phyloP scores from a whole-genome alignment of 2,797 vertebrate species.

The Molothrus ater region DNA sequence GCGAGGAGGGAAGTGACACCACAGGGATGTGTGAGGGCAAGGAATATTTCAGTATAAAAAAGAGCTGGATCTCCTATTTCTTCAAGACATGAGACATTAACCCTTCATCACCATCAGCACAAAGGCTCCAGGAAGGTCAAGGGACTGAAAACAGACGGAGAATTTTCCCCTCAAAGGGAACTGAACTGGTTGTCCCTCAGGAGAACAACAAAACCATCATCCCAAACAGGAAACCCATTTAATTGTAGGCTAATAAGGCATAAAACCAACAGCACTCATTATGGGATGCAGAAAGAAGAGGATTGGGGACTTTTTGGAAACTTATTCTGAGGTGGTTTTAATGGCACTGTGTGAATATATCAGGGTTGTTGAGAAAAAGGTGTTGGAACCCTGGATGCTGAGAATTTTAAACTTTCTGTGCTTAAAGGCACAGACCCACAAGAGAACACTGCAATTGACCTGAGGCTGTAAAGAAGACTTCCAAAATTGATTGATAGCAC shows the following conservation, averaged over 20 bases:
- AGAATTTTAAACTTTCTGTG: not conserved
- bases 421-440: not conserved
- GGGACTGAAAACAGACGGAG: not conserved
- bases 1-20: not conserved
- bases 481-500: not conserved
- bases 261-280: not conserved
- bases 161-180: not conserved
- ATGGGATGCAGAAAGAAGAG: not conserved
- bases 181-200: not conserved
- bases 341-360: not conserved
- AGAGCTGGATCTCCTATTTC: not conserved
- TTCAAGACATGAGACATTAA: not conserved
- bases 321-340: not conserved
- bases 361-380: not conserved
- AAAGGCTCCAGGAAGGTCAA: not conserved
- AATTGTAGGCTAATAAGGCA: not conserved
- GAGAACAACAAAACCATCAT: not conserved
- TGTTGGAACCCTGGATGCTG: not conserved
- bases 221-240: not conserved
- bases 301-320: fast-evolving
- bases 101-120: not conserved
- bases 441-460: not conserved
- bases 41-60: not conserved
- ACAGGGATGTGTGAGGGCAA: not conserved
- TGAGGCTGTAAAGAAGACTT: not conserved